Base-by-base conservation (phyloP, 2,888 invertebrate species). In the Cheilosia vulpina region DNA sequence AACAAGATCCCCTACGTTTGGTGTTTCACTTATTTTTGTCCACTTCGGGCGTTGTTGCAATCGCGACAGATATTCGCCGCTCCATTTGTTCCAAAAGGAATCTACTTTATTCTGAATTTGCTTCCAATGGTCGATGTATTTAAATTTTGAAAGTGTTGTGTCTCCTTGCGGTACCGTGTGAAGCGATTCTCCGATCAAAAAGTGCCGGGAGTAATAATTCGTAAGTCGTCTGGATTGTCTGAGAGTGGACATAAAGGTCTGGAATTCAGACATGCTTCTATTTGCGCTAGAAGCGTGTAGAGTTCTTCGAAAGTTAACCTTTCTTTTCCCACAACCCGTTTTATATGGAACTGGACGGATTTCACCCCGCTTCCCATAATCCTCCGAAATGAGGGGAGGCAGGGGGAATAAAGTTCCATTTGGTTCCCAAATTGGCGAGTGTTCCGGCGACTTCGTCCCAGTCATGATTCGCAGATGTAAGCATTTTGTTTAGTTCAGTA, bases 351-450 rank as follows among this genome's bases (percentile, higher is more conserved):
- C 76, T 90, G 91, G 5, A 88, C 81, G 0, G 88, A 87, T 89
- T 79, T 90, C 90, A 91, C 2, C n/a, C n/a, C n/a, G n/a, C n/a
- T n/a, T n/a, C n/a, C n/a, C n/a, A n/a, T n/a, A n/a, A n/a, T n/a
- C n/a, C n/a, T n/a, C n/a, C n/a, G n/a, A n/a, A n/a, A n/a, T n/a
- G n/a, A n/a, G n/a, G n/a, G n/a, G n/a, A n/a, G n/a, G n/a, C 21
- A 21, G 90, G 89, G 3, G 90, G 89, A 50, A 87, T 89, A 52
- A 90, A 91, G 27, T 89, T 79, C 90, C 90, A 91, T 19, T 17
- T 47, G 19, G 21, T 17, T 17, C 50, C 7, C 11, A 7, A 11
- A 11, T 50, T 17, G 50, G 9, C 11, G 21, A 19, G 6, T 6
- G 17, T 19, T 9, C 17, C 7, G 50, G 9, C 9, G 19, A 7